Evolutionary conservation across 2,888 invertebrate genomes (phyloP).

Genomic region (Microplitis manilae): DNA sequence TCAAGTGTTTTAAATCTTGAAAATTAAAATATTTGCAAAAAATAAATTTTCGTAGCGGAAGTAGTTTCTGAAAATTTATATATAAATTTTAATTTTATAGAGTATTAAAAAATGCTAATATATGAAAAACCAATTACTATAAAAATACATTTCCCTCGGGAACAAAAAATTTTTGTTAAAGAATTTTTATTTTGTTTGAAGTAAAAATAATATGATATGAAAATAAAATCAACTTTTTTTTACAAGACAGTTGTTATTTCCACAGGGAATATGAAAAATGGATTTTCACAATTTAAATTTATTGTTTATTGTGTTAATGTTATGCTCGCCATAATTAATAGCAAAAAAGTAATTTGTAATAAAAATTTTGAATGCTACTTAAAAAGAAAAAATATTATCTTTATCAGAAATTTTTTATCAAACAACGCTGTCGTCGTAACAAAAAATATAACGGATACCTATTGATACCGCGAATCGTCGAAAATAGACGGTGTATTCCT

Average conservation of each 20-base stretch:
- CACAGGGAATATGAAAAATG: background rate
- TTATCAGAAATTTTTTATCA: background rate
- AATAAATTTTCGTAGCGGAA: too few relatives aligned
- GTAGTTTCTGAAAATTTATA: too few relatives aligned
- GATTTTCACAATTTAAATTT: background rate
- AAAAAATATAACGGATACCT: background rate
- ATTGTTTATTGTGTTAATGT: background rate
- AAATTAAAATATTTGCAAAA: too few relatives aligned
- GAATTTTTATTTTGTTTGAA: background rate
- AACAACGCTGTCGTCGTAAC: background rate
- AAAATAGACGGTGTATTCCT: background rate
- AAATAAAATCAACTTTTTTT: background rate
- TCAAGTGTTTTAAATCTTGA: too few relatives aligned
- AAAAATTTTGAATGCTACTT: too few relatives aligned
- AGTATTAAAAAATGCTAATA: conserved; percentile 11
- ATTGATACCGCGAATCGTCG: background rate
- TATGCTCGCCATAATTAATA: background rate
- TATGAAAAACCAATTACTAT: conserved; percentile 26
- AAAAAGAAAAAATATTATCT: background rate
- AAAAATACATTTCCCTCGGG: conserved; percentile 30
- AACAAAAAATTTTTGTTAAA: conserved; percentile 1
- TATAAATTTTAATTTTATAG: too few relatives aligned
- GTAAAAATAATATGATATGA: background rate
- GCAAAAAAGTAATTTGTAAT: too few relatives aligned
- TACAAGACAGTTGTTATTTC: background rate